Base-by-base conservation (phyloP, 2,888 invertebrate species). In the Amiota communis region DNA sequence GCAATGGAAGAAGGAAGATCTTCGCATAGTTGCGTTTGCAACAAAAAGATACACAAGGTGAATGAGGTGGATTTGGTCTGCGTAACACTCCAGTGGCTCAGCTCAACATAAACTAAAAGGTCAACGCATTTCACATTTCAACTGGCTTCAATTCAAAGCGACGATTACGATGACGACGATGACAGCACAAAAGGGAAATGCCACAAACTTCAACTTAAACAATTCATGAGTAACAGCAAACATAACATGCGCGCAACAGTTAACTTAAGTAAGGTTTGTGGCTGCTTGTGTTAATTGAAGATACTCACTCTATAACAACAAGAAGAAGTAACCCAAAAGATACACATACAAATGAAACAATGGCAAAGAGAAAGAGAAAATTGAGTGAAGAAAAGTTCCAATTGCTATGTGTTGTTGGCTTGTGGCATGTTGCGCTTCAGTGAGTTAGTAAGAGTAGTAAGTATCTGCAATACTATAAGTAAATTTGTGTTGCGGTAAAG, bases 241-340 rank as follows among this genome's bases (percentile, higher is more conserved):
- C 1, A 12, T 17, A 68, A 68, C 67, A 68, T 51, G 48, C 47
- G 48, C 47, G 48, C 53, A 68, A 68, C 67, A 68, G 67, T 68
- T 68, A 68, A 68, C 51, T 68, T 68, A 12, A 36, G 36, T 36
- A 36, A 36, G 36, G 36, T 36, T 36, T 46, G 13, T 15, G 13
- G 83, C 86, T 78, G 86, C 84, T 51, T 12, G 83, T 86, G 83
- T 86, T 83, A 83, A 83, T 83, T 83, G 86, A 86, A 83, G 85
- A 86, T 85, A 86, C 6, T 36, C 36, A 36, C 36, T 36, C 36
- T 6, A 36, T 36, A 36, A 36, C 36, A 36, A 36, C 36, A 36
- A 36, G 36, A 2, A 36, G 6, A 36, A 36, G 36, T 6, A 36
- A 36, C 36, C 36, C 36, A 36, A 36, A 36, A 36, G 36, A 36